These are phyloP conservation scores for Brachionus calyciflorus DNA, from an alignment of 1,140 invertebrate species.

Conservation along the genomic window DNA sequence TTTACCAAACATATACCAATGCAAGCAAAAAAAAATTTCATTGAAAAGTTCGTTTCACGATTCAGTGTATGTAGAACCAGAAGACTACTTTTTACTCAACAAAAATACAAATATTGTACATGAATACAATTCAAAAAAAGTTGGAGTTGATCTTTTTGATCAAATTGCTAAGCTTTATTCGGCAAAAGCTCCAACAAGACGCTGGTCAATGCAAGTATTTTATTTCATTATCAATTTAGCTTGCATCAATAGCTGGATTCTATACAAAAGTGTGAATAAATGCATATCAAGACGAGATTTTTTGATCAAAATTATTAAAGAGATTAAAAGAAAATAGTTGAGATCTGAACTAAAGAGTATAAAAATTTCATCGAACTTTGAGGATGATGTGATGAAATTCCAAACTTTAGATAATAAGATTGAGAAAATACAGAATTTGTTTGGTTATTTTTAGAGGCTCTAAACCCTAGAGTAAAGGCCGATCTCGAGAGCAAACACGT, in stretches of 20 bases:
- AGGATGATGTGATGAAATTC: too few species aligned
- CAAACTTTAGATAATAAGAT: neutral
- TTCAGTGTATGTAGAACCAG: neutral
- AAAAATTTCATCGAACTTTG: too few species aligned
- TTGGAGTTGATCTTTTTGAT: too few species aligned
- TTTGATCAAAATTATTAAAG: neutral
- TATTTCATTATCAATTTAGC: neutral
- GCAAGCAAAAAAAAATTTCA: neutral
- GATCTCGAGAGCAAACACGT: neutral
- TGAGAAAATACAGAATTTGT: neutral
- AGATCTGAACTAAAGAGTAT: neutral
- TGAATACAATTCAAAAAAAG: neutral
- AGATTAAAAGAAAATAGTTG: neutral
- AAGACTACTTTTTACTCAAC: neutral
- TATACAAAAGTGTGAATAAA: too few species aligned
- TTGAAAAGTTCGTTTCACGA: neutral
- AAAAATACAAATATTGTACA: neutral
- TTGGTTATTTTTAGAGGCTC: neutral
- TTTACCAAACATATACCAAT: neutral
- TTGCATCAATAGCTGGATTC: too few species aligned
- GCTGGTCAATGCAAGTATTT: neutral
- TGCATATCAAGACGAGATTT: too few species aligned
- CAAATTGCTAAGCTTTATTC: neutral
- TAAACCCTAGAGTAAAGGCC: neutral
- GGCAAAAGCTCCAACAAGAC: neutral